phyloP scores from a whole-genome alignment of 2,113 vertebrate genomes.

The Spea bombifrons region DNA sequence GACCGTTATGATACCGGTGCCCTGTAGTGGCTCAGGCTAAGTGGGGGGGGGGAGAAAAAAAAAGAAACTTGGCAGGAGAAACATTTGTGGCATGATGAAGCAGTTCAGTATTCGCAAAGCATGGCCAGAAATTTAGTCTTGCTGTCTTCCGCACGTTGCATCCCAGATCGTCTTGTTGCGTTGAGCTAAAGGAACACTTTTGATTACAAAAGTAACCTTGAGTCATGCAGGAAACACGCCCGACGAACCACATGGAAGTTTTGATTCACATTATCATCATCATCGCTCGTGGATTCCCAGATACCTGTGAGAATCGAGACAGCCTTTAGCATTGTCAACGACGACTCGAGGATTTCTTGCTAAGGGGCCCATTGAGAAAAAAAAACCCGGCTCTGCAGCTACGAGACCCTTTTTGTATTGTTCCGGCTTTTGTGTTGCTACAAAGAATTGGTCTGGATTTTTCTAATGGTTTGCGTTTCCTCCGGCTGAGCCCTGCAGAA shows the following conservation, averaged over 20 bases:
- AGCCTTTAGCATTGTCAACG: conserved; percentile 76
- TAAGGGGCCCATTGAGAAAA: conserved; percentile 68
- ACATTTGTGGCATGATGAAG: conserved; percentile 65
- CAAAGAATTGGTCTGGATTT: conserved; percentile 65
- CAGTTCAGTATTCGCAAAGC: conserved; percentile 68
- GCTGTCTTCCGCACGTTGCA: conserved; percentile 62
- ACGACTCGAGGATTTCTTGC: conserved; percentile 68
- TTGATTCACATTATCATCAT: conserved; percentile 59
- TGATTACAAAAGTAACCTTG: conserved; percentile 58
- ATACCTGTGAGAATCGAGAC: conserved; percentile 72
- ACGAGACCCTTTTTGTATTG: conserved; percentile 63
- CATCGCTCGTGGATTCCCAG: conserved; percentile 69
- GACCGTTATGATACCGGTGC: conserved; percentile 60
- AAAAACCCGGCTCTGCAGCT: conserved; percentile 66
- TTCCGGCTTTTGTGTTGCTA: not conserved
- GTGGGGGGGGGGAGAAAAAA: conserved; percentile 51
- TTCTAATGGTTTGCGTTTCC: conserved; percentile 74
- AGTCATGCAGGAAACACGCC: conserved; percentile 65
- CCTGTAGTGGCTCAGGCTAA: conserved; percentile 60
- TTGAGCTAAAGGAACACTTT: conserved; percentile 61
- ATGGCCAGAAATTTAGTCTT: conserved; percentile 66
- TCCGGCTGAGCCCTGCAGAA: conserved; percentile 74
- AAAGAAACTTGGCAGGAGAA: conserved; percentile 64
- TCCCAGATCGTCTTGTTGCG: conserved; percentile 58
- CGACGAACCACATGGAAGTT: conserved; percentile 68